Conservation (phyloP, 2,113 vertebrate genomes). For the Etheostoma spectabile region DNA sequence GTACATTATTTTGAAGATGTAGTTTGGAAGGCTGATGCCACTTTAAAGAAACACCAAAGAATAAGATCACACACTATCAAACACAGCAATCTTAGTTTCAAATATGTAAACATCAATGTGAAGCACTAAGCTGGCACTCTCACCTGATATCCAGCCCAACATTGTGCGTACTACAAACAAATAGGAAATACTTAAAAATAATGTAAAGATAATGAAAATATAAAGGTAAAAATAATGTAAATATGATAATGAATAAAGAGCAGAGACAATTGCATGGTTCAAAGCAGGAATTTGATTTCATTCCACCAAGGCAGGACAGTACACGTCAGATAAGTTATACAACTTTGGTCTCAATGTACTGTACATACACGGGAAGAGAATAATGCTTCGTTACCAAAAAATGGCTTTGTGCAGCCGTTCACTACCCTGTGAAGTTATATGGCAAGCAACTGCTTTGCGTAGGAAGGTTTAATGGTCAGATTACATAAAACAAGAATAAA, state of each 20-base stretch:
- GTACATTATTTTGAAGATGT: not conserved
- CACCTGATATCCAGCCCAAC: not conserved
- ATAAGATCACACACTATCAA: not conserved
- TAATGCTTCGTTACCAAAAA: conserved; percentile 14
- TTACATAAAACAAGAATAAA: conserved; percentile 34
- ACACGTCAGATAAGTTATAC: not conserved
- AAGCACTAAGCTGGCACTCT: conserved; percentile 1
- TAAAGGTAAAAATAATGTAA: no score
- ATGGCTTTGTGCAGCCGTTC: conserved; percentile 27
- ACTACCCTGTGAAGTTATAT: conserved; percentile 6
- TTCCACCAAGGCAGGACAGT: not conserved
- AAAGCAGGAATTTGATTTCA: not conserved
- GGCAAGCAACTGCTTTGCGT: conserved; percentile 14
- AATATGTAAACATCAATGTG: conserved; percentile 3
- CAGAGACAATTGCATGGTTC: not conserved
- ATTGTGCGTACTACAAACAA: no score
- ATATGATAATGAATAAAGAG: no score
- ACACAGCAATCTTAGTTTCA: not conserved
- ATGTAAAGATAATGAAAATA: no score
- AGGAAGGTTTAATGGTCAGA: conserved; percentile 49
- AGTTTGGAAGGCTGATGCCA: conserved; percentile 14
- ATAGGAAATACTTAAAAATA: no score
- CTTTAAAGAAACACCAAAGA: conserved; percentile 4
- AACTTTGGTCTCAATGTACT: not conserved
- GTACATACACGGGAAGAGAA: not conserved